Percentiles rank a stretch among this genome's conserved stretches.
Evolutionary conservation across 2,888 invertebrate genomes (phyloP).

Genomic region (Caenorhabditis uteleia): DNA sequence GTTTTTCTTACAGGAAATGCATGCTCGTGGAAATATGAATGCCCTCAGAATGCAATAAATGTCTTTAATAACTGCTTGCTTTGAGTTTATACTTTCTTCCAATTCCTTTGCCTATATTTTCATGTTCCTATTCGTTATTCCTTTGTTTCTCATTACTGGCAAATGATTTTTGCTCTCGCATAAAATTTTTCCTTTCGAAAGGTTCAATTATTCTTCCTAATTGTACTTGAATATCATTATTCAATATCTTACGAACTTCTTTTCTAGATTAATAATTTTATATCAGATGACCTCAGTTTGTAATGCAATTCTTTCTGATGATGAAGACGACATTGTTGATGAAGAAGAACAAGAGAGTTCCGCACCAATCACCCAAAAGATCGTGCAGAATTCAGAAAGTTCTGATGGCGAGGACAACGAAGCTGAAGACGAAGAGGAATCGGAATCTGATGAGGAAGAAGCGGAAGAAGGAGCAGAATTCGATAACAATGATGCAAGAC

Average conservation of each 20-base stretch:
- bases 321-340: conserved; percentile 32
- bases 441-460: conserved; percentile 18
- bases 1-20: neutral
- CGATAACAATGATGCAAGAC: conserved; percentile 1
- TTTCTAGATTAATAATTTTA: conserved; percentile 2
- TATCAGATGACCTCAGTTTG: conserved; percentile 35
- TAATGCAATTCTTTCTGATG: conserved; percentile 39
- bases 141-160: neutral
- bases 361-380: neutral
- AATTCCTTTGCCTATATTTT: neutral
- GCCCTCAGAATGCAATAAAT: neutral
- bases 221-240: neutral
- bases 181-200: neutral
- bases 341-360: conserved; percentile 8
- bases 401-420: conserved; percentile 1
- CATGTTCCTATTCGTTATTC: neutral
- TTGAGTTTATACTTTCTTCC: neutral
- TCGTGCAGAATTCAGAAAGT: neutral
- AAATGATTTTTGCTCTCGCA: neutral
- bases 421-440: conserved; percentile 6
- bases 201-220: neutral
- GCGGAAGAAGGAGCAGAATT: conserved; percentile 34
- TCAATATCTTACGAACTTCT: conserved; percentile 2
- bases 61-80: neutral
- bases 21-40: neutral